These are phyloP conservation scores for Endotricha flammealis DNA, from an alignment of 2,888 invertebrate genomes.

Conservation along the genomic window DNA sequence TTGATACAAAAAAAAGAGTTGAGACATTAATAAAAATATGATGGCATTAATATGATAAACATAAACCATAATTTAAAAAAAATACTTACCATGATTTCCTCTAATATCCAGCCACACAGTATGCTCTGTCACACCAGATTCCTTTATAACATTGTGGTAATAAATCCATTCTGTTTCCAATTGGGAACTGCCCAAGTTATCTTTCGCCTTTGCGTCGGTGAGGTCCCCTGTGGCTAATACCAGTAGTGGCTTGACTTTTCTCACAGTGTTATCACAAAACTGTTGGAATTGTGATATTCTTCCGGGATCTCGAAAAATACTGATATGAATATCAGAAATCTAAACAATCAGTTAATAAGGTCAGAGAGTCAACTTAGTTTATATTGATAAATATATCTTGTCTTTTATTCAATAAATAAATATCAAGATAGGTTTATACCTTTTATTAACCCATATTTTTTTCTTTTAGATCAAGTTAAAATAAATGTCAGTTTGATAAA, in stretches of 20 bases:
- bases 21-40: no score
- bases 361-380: no score
- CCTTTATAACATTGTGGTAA: slow-evolving; percentile 84
- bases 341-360: slow-evolving; percentile 64
- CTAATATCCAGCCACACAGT: slow-evolving; percentile 93
- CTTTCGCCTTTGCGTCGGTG: slow-evolving; percentile 90
- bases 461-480: no score
- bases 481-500: no score
- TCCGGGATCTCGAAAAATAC: slow-evolving; percentile 86
- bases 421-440: no score
- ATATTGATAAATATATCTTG: no score
- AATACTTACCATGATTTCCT: slow-evolving; percentile 94
- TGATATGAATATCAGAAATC: slow-evolving; percentile 94
- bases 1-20: no score
- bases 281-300: slow-evolving; percentile 87
- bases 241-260: slow-evolving; percentile 84
- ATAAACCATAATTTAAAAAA: no score
- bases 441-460: no score
- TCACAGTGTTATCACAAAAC: slow-evolving; percentile 87
- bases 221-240: slow-evolving; percentile 93
- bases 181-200: slow-evolving; percentile 89
- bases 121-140: slow-evolving; percentile 81
- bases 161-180: slow-evolving; percentile 89
- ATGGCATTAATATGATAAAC: no score
- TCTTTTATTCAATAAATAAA: no score